These are phyloP conservation scores for Aratinga solstitialis DNA, from an alignment of 2,797 vertebrate genomes.

Conservation along the genomic window DNA sequence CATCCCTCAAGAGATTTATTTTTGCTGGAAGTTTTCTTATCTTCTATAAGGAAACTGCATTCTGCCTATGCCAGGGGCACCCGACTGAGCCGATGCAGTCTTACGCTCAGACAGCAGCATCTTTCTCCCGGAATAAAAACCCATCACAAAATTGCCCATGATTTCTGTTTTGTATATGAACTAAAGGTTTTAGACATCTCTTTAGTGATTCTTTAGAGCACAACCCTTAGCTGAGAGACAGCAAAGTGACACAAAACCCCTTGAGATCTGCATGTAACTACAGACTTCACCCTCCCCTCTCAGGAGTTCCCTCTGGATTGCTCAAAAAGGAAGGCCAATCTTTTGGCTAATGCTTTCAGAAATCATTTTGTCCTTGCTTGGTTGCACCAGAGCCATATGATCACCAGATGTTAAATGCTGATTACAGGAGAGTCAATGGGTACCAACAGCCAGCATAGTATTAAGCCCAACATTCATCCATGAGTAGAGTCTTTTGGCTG, in stretches of 20 bases:
- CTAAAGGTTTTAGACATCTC: neutral
- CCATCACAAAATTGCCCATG: neutral
- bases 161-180: neutral
- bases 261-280: neutral
- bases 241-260: neutral
- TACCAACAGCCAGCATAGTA: neutral
- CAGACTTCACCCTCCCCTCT: neutral
- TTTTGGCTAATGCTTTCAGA: neutral
- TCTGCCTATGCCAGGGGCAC: neutral
- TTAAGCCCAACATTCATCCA: neutral
- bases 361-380: neutral
- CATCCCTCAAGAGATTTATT: neutral
- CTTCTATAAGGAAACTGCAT: neutral
- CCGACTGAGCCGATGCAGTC: neutral
- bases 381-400: neutral
- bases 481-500: neutral
- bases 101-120: neutral
- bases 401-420: neutral
- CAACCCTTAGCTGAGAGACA: neutral
- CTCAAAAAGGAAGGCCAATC: neutral
- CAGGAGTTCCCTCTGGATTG: neutral
- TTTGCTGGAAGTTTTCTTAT: neutral
- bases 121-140: neutral
- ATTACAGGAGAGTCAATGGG: neutral
- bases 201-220: neutral